Conservation (phyloP, 1,140 invertebrate genomes). For the Luehdorfia chinensis region DNA sequence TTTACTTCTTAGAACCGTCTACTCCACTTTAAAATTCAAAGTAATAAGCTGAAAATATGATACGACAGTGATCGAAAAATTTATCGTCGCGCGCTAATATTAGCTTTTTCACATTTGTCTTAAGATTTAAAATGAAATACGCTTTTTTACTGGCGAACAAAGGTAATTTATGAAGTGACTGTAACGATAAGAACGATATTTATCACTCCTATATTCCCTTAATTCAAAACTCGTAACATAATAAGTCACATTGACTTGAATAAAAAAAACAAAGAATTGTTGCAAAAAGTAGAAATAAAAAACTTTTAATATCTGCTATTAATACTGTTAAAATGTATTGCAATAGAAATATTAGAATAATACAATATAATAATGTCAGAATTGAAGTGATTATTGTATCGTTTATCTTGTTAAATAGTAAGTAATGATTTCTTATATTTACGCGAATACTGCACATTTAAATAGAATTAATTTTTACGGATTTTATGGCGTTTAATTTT, state of each 20-base stretch:
- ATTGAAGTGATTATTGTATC: no score
- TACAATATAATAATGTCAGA: no score
- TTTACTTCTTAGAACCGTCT: slow-evolving; percentile 5
- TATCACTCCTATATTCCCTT: slow-evolving; percentile 5
- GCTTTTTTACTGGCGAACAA: background rate
- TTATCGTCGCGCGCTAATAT: slow-evolving; percentile 2
- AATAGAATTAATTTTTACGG: no score
- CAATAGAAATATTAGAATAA: no score
- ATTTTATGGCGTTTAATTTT: no score
- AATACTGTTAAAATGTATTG: no score
- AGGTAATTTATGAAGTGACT: slow-evolving; percentile 9
- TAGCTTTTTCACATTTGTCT: slow-evolving; percentile 7
- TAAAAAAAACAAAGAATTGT: slow-evolving; percentile 8
- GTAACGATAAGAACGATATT: slow-evolving; percentile 9
- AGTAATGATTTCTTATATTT: no score
- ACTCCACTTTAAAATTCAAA: slow-evolving; percentile 12
- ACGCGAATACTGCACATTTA: no score
- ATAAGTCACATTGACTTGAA: background rate
- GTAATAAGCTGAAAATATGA: slow-evolving; percentile 12
- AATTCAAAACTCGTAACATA: slow-evolving; percentile 12
- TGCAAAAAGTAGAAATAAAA: no score
- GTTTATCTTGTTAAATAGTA: no score
- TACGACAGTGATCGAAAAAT: slow-evolving; percentile 1
- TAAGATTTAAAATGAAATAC: slow-evolving; percentile 6
- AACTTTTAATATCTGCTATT: no score